phyloP scores from a whole-genome alignment of 2,888 invertebrate species.

The Macrophya annulata region DNA sequence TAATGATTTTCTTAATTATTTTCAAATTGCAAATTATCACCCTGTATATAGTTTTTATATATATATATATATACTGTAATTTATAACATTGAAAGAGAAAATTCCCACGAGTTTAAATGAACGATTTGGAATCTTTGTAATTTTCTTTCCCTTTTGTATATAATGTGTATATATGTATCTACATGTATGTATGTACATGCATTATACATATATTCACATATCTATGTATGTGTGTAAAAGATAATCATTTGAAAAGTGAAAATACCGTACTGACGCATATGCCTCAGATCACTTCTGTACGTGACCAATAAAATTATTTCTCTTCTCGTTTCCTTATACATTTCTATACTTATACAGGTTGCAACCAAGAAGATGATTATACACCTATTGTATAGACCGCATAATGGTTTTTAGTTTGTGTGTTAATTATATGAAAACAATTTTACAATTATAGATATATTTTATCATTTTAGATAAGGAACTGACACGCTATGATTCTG shows the following conservation, averaged over 20 bases:
- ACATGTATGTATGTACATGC: neutral
- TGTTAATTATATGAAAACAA: too few species aligned
- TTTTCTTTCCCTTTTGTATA: neutral
- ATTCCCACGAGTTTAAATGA: neutral
- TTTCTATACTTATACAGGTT: too few species aligned
- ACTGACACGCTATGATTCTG: too few species aligned
- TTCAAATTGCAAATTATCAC: neutral
- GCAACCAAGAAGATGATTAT: too few species aligned
- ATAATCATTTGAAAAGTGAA: conserved; percentile 22
- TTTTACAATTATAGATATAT: too few species aligned
- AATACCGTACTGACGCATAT: neutral
- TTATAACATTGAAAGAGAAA: neutral
- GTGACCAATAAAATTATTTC: conserved; percentile 29
- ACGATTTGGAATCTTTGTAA: neutral
- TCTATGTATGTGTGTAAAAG: neutral
- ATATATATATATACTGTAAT: neutral
- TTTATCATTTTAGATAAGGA: too few species aligned
- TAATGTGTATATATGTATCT: neutral
- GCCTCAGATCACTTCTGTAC: conserved; percentile 9
- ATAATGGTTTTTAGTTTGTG: too few species aligned
- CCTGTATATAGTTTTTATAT: neutral
- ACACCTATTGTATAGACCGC: too few species aligned
- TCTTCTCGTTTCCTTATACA: neutral
- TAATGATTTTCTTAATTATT: neutral
- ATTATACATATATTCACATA: too few species aligned